Conservation (phyloP, 1,140 invertebrate genomes). For the Drosophila willistoni region DNA sequence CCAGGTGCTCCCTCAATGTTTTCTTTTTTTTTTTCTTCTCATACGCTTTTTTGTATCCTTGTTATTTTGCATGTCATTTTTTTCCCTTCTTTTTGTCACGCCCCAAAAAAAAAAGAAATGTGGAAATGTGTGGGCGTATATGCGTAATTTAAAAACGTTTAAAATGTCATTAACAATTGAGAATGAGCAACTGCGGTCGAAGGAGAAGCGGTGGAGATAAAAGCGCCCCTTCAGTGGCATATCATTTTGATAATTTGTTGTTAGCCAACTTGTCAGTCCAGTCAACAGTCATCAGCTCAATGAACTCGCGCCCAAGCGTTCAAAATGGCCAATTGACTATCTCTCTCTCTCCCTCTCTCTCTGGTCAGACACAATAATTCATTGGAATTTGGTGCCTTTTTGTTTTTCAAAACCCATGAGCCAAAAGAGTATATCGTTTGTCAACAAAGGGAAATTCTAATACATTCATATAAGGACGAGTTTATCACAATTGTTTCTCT, state of each 20-base stretch:
- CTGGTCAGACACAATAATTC: too few relatives aligned
- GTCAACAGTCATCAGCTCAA: slow-evolving; percentile 25
- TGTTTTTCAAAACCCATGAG: slow-evolving; percentile 2
- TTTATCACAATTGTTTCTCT: too few relatives aligned
- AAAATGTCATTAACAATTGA: slow-evolving; percentile 74
- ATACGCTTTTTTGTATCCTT: neutral
- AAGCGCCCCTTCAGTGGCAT: slow-evolving; percentile 30
- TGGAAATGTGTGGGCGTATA: slow-evolving; percentile 59
- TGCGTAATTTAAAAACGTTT: slow-evolving; percentile 76
- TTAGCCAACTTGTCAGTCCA: slow-evolving; percentile 9
- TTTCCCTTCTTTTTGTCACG: slow-evolving; percentile 14
- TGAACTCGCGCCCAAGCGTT: slow-evolving; percentile 21
- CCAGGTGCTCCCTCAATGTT: neutral
- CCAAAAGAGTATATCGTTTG: neutral
- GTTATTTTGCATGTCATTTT: neutral
- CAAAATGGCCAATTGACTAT: neutral
- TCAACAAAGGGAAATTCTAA: neutral
- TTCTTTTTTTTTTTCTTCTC: neutral
- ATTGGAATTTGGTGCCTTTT: too few relatives aligned
- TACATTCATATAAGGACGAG: too few relatives aligned
- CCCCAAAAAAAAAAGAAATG: slow-evolving; percentile 28
- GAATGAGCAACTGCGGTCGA: neutral
- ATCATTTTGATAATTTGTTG: slow-evolving; percentile 60
- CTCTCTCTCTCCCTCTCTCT: too few relatives aligned
- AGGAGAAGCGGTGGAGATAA: neutral